These are phyloP conservation scores for Mystacornis crossleyi DNA, from an alignment of 2,113 vertebrate species.

Conservation along the genomic window DNA sequence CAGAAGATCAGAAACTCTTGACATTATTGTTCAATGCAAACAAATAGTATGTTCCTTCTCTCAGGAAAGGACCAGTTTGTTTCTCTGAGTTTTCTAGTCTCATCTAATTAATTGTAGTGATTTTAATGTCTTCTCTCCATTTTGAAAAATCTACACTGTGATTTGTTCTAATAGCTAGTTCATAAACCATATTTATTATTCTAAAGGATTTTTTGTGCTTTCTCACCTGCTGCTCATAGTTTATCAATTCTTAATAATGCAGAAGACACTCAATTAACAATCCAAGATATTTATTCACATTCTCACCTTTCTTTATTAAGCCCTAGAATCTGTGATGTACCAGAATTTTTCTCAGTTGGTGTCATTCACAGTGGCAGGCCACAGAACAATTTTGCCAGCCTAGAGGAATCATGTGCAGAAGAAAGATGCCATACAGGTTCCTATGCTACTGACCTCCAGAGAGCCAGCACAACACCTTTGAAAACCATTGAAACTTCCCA, in stretches of 20 bases:
- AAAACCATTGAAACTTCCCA: not conserved
- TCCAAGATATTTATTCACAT: not conserved
- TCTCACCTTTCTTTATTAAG: not conserved
- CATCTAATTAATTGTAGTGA: not conserved
- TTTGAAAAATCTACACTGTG: not conserved
- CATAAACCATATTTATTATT: not conserved
- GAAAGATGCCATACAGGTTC: not conserved
- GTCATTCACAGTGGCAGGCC: not conserved
- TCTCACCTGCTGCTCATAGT: not conserved
- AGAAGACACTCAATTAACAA: not conserved
- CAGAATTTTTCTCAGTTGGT: not conserved
- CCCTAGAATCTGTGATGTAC: not conserved
- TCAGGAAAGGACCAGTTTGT: not conserved
- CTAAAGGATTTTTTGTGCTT: not conserved
- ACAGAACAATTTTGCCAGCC: not conserved
- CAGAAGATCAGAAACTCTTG: not conserved
- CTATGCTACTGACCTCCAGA: not conserved
- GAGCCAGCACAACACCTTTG: not conserved
- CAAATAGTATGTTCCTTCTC: not conserved
- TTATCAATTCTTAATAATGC: not conserved
- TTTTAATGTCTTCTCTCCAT: not conserved
- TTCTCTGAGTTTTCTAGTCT: not conserved
- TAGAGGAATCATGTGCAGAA: not conserved
- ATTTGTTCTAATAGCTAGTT: not conserved
- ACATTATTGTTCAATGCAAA: not conserved